Evolutionary conservation across 2,797 vertebrate species (phyloP).

Genomic region (Sebastes matsubarae): DNA sequence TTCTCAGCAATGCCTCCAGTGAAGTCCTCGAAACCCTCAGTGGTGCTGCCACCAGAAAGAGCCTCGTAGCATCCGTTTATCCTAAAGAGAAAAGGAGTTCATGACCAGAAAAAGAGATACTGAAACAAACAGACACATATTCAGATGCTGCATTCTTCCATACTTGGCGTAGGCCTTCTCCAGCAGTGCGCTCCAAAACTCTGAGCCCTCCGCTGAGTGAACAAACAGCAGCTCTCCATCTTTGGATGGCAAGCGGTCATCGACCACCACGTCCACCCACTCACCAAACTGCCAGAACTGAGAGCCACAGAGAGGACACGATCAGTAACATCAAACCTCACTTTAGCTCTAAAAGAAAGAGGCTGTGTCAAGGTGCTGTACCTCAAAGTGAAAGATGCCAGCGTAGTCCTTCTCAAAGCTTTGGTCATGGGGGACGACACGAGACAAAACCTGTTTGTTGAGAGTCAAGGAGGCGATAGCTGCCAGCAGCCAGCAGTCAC

Average conservation of each 20-base stretch:
- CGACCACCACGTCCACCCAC: constrained; percentile 92
- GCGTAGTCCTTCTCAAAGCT: constrained; percentile 76
- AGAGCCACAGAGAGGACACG: constrained; percentile 32
- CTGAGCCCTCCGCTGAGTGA: constrained; percentile 80
- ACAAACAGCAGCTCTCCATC: constrained; percentile 88
- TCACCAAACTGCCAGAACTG: constrained; percentile 93
- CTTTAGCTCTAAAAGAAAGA: neutral
- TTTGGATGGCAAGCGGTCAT: constrained; percentile 84
- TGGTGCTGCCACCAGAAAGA: constrained; percentile 89
- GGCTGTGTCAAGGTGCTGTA: neutral
- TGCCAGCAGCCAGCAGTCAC: constrained; percentile 85
- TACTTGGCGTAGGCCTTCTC: constrained; percentile 90
- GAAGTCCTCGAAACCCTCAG: constrained; percentile 93
- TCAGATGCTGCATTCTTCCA: neutral
- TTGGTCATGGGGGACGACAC: constrained; percentile 79
- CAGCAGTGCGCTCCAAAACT: constrained; percentile 87
- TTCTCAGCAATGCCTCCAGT: constrained; percentile 91
- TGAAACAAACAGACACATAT: neutral
- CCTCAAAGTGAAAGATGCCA: constrained; percentile 85
- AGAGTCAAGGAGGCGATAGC: constrained; percentile 84
- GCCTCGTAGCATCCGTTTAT: constrained; percentile 92
- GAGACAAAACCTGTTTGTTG: constrained; percentile 76
- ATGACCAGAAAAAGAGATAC: neutral
- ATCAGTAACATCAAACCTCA: neutral
- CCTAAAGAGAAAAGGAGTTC: constrained; percentile 63